These are phyloP conservation scores for Nomada ferruginata DNA, from an alignment of 2,888 invertebrate species.

Conservation along the genomic window DNA sequence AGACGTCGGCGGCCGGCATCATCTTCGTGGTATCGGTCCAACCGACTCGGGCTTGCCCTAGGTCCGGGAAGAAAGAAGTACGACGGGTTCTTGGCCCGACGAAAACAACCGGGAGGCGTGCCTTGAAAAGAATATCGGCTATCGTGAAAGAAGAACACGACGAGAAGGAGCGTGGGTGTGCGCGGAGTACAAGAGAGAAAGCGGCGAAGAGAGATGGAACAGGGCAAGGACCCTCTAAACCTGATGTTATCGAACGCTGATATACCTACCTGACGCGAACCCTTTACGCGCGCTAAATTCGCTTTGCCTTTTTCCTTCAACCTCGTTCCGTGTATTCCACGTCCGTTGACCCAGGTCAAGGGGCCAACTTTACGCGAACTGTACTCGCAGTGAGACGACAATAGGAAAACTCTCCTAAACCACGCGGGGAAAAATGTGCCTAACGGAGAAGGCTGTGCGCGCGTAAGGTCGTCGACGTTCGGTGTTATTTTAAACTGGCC, in stretches of 20 bases:
- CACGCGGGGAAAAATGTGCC: constrained; percentile 2
- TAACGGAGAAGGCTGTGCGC: constrained; percentile 29
- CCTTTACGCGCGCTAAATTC: background rate
- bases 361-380: constrained; percentile 1
- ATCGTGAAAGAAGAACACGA: constrained; percentile 22
- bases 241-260: constrained; percentile 35
- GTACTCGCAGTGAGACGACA: too few relatives aligned
- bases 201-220: background rate
- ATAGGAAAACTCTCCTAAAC: background rate
- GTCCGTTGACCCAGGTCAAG: constrained; percentile 34
- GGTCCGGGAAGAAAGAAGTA: constrained; percentile 80
- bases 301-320: background rate
- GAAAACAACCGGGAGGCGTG: constrained; percentile 39
- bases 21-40: constrained; percentile 68
- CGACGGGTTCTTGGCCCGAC: constrained; percentile 30
- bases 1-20: constrained; percentile 55
- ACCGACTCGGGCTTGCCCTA: constrained; percentile 79
- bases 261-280: background rate
- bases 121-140: constrained; percentile 52
- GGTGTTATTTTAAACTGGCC: constrained; percentile 55
- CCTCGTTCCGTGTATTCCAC: constrained; percentile 6
- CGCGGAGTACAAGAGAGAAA: constrained; percentile 12
- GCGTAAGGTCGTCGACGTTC: constrained; percentile 51
- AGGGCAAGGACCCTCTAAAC: constrained; percentile 44
- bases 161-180: constrained; percentile 23